A percentile compares a stretch with the other conserved stretches of the same genome.
Evolutionary conservation across 2,888 invertebrate species (phyloP).

Genomic region (Tetranychus piercei): DNA sequence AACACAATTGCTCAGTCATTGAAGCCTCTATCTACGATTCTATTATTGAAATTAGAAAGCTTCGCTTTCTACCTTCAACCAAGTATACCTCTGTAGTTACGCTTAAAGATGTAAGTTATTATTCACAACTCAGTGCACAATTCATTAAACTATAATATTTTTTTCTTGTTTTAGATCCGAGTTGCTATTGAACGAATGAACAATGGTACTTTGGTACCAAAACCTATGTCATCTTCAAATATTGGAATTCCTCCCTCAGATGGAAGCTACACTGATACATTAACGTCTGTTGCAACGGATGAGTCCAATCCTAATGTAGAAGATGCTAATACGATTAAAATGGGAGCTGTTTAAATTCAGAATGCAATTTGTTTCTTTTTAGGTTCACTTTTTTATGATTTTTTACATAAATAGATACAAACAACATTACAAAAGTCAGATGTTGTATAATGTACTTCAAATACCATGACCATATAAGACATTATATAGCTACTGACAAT

Average conservation of each 20-base stretch:
- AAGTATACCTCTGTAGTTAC: slow-evolving; percentile 64
- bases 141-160: not conserved
- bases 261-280: slow-evolving; percentile 18
- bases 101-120: slow-evolving; percentile 49
- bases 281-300: slow-evolving; percentile 21
- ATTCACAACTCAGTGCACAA: not conserved
- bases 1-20: slow-evolving; percentile 78
- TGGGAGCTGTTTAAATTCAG: not conserved
- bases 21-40: slow-evolving; percentile 96
- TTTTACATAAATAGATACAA: too few species aligned
- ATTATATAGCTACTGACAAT: too few species aligned
- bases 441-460: too few species aligned
- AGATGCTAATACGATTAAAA: not conserved
- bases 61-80: slow-evolving; percentile 89
- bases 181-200: slow-evolving; percentile 24
- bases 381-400: too few species aligned
- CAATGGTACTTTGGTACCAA: slow-evolving; percentile 18
- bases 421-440: too few species aligned
- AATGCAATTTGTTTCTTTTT: not conserved
- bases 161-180: slow-evolving; percentile 19
- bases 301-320: not conserved
- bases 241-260: slow-evolving; percentile 12
- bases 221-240: not conserved
- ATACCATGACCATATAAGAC: too few species aligned
- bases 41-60: slow-evolving; percentile 86